Evolutionary conservation across 2,888 invertebrate species (phyloP).

Genomic region (Orchestes rusci): DNA sequence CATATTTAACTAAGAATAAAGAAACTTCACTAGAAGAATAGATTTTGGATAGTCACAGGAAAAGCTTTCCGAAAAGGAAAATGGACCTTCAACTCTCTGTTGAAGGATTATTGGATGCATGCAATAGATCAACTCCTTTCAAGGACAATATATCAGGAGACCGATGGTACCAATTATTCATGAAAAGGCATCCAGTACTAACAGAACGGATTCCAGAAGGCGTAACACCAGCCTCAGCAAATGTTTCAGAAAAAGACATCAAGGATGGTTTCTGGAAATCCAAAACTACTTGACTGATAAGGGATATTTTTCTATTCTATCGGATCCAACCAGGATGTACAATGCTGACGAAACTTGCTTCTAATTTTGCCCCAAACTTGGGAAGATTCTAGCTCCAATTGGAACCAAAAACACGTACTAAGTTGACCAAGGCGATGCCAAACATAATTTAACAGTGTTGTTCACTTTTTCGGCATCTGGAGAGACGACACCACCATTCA

Average conservation of each 20-base stretch:
- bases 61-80: slow-evolving; percentile 32
- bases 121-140: slow-evolving; percentile 19
- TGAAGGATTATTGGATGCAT: slow-evolving; percentile 19
- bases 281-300: slow-evolving; percentile 25
- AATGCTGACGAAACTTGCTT: slow-evolving; percentile 35
- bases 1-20: slow-evolving; percentile 13
- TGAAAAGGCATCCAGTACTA: slow-evolving; percentile 28
- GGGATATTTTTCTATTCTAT: slow-evolving; percentile 21
- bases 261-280: slow-evolving; percentile 16
- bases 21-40: slow-evolving; percentile 25
- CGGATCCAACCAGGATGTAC: slow-evolving; percentile 30
- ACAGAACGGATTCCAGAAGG: slow-evolving; percentile 27
- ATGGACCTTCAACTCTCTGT: slow-evolving; percentile 19
- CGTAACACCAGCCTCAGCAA: slow-evolving; percentile 29
- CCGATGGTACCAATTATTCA: slow-evolving; percentile 28
- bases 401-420: background rate
- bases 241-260: slow-evolving; percentile 27
- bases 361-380: slow-evolving; percentile 30
- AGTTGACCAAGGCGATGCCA: slow-evolving; percentile 4
- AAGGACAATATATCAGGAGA: slow-evolving; percentile 27
- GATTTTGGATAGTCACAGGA: slow-evolving; percentile 31
- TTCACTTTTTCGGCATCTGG: slow-evolving; percentile 5
- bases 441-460: slow-evolving; percentile 7
- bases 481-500: slow-evolving; percentile 11
- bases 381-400: slow-evolving; percentile 19